Conservation (phyloP, 1,140 invertebrate genomes). For the Drosophila elegans region DNA sequence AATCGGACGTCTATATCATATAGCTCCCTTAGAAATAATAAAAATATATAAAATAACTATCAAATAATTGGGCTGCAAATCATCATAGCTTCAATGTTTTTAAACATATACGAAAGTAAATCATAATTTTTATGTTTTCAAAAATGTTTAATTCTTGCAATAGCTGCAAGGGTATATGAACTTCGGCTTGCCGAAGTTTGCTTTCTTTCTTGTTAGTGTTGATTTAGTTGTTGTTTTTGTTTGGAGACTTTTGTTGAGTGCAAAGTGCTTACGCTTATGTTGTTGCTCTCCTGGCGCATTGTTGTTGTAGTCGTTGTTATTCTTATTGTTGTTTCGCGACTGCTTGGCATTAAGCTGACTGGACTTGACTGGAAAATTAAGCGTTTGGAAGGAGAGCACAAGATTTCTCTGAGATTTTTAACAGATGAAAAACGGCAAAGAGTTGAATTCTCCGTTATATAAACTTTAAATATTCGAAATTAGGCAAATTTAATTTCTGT, state of each 20-base stretch:
- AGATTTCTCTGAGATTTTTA: neutral
- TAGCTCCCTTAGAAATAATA: too few species aligned
- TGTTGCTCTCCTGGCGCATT: constrained; percentile 12
- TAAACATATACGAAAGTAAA: too few species aligned
- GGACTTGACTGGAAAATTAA: constrained; percentile 31
- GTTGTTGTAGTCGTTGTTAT: constrained; percentile 7
- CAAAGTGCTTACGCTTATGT: constrained; percentile 37
- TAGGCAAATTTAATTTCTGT: too few species aligned
- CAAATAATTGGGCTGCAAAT: too few species aligned
- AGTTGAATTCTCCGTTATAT: neutral
- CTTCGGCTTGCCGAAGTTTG: too few species aligned
- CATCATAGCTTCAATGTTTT: too few species aligned
- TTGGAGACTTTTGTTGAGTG: constrained; percentile 52
- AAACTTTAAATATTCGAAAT: neutral
- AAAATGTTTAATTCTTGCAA: too few species aligned
- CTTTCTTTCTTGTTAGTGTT: too few species aligned
- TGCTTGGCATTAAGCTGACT: constrained; percentile 69
- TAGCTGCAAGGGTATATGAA: too few species aligned
- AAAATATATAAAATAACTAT: too few species aligned
- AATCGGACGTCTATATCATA: too few species aligned
- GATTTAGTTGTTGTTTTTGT: constrained; percentile 52
- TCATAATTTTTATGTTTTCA: too few species aligned
- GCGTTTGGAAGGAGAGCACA: constrained; percentile 19
- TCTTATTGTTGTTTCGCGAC: constrained; percentile 58
- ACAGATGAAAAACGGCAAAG: neutral